phyloP scores from a whole-genome alignment of 1,140 invertebrate genomes.

The Chionoecetes opilio region DNA sequence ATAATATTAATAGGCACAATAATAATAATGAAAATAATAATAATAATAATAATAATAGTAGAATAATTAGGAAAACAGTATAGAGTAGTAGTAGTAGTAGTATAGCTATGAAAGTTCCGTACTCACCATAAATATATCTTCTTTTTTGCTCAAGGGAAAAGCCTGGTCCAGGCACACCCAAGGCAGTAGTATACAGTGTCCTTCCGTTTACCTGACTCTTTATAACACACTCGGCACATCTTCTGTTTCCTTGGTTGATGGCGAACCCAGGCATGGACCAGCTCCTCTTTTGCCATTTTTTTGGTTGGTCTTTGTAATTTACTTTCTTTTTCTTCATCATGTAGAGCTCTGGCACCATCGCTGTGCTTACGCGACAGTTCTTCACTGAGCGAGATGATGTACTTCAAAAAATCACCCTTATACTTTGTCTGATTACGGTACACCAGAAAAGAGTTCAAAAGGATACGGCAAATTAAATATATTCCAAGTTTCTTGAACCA shows the following conservation, averaged over 20 bases:
- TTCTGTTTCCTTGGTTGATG: constrained; percentile 30
- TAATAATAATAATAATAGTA: no score
- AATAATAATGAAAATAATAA: no score
- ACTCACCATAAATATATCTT: no score
- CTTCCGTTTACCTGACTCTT: no score
- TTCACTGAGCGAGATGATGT: not conserved
- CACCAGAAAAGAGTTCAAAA: constrained; percentile 44
- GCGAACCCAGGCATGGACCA: constrained; percentile 13
- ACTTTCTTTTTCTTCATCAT: not conserved
- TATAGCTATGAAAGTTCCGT: no score
- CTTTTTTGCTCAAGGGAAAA: no score
- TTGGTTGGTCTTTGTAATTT: not conserved
- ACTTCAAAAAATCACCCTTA: not conserved
- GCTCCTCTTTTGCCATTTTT: not conserved
- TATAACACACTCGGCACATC: constrained; percentile 41
- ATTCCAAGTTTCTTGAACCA: constrained; percentile 70
- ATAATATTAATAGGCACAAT: no score
- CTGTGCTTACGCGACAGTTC: not conserved
- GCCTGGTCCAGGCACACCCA: constrained; percentile 54
- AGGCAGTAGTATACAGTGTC: constrained; percentile 60
- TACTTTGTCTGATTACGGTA: not conserved
- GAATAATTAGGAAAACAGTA: no score
- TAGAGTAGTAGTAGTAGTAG: no score
- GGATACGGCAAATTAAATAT: constrained; percentile 43
- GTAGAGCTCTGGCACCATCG: not conserved